A percentile compares a stretch with the other conserved stretches of the same genome.
Evolutionary conservation across 2,888 invertebrate genomes (phyloP).

Genomic region (Xylota sylvarum): DNA sequence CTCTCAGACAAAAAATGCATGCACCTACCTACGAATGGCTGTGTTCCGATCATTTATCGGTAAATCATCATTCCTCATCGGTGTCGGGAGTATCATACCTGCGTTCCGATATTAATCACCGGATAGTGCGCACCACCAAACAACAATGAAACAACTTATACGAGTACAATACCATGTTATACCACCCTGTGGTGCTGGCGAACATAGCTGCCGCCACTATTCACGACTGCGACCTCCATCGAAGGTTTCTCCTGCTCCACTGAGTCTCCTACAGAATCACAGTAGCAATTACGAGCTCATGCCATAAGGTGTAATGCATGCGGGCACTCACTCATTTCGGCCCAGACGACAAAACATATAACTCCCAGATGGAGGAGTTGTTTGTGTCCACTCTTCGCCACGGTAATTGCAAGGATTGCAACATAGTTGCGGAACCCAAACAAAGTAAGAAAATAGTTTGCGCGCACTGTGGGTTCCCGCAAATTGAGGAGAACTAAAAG

Average conservation of each 20-base stretch:
- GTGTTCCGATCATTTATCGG: slow-evolving; percentile 28
- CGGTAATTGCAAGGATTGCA: slow-evolving; percentile 58
- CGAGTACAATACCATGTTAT: slow-evolving; percentile 26
- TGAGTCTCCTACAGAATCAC: slow-evolving; percentile 33
- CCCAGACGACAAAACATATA: slow-evolving; percentile 39
- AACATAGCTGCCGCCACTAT: not conserved
- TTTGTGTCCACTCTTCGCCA: slow-evolving; percentile 31
- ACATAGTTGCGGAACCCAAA: slow-evolving; percentile 47
- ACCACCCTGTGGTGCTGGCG: slow-evolving; percentile 32
- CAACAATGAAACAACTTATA: not conserved
- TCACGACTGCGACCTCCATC: slow-evolving; percentile 50
- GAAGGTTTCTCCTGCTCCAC: slow-evolving; percentile 37
- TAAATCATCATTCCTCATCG: slow-evolving; percentile 46
- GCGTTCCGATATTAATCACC: slow-evolving; percentile 65
- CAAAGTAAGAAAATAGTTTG: slow-evolving; percentile 25
- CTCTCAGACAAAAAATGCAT: not conserved
- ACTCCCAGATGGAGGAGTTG: not conserved
- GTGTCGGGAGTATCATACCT: slow-evolving; percentile 18
- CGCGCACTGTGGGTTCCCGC: slow-evolving; percentile 19
- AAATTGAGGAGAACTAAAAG: slow-evolving; percentile 29
- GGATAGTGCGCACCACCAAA: slow-evolving; percentile 28
- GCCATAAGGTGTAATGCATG: slow-evolving; percentile 53
- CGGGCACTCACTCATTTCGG: slow-evolving; percentile 46
- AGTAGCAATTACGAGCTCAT: slow-evolving; percentile 61
- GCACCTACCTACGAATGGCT: slow-evolving; percentile 26